These are phyloP conservation scores for Gulo gulo DNA, from an alignment of 2,113 vertebrate species.

Conservation along the genomic window DNA sequence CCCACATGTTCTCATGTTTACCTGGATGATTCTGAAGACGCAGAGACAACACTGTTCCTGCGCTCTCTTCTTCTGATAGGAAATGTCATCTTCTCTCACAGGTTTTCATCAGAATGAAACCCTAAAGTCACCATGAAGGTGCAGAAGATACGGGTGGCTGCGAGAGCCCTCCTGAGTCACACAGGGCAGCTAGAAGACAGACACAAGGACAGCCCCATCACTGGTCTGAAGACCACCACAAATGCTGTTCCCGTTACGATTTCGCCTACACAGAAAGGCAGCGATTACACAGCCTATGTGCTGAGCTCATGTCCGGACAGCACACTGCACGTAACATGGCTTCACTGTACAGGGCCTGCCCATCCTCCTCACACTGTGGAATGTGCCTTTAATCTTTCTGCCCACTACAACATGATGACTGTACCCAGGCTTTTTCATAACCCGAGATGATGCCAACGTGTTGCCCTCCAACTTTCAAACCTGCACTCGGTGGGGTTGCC, in stretches of 20 bases:
- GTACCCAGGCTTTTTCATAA: too few species aligned
- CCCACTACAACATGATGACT: neutral
- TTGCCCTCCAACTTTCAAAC: too few species aligned
- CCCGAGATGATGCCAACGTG: too few species aligned
- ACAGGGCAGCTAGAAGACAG: neutral
- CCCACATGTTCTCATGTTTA: neutral
- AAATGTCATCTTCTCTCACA: neutral
- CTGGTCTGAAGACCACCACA: too few species aligned
- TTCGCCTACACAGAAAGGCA: neutral
- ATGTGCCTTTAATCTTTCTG: neutral
- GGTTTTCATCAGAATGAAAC: neutral
- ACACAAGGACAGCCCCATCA: neutral
- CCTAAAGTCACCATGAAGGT: neutral
- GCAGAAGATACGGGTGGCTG: neutral
- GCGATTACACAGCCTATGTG: rapidly evolving
- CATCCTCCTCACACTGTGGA: rapidly evolving
- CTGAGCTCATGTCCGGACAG: too few species aligned
- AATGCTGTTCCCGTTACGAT: neutral
- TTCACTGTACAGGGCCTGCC: neutral
- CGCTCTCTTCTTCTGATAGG: neutral
- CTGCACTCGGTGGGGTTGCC: neutral
- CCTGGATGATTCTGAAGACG: neutral
- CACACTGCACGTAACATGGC: neutral
- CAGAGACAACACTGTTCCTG: neutral
- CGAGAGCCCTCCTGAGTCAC: neutral